A percentile compares a stretch with the other conserved stretches of the same genome.
Evolutionary conservation across 1,140 invertebrate genomes (phyloP).

Genomic region (Gyrodactylus bullatarudis): DNA sequence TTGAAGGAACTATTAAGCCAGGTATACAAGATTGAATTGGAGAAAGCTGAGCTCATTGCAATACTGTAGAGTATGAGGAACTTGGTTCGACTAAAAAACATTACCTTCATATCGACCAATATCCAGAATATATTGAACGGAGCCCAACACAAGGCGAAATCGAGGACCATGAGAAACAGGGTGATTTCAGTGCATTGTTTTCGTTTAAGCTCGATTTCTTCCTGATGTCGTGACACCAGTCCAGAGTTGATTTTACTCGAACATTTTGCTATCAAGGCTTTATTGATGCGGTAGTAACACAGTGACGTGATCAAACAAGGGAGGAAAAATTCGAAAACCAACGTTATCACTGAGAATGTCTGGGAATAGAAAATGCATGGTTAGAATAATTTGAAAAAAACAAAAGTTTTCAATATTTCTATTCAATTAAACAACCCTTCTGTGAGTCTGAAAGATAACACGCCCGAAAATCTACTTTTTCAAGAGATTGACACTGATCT

Average conservation of each 20-base stretch:
- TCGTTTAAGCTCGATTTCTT: slow-evolving; percentile 13
- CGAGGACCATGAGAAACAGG: slow-evolving; percentile 21
- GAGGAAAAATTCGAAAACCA: slow-evolving; percentile 24
- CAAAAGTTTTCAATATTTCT: too few species aligned
- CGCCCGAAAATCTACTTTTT: too few species aligned
- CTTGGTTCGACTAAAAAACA: not conserved
- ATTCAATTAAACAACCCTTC: too few species aligned
- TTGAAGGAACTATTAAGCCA: not conserved
- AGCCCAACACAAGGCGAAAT: slow-evolving; percentile 24
- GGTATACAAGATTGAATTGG: not conserved
- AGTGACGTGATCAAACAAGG: slow-evolving; percentile 21
- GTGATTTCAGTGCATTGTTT: slow-evolving; percentile 20
- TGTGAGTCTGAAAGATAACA: too few species aligned
- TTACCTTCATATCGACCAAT: not conserved
- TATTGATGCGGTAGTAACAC: slow-evolving; percentile 17
- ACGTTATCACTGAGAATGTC: slow-evolving; percentile 18
- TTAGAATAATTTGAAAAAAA: too few species aligned
- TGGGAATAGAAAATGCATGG: too few species aligned
- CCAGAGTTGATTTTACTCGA: slow-evolving; percentile 12
- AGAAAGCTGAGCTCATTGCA: not conserved
- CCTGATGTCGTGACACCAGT: slow-evolving; percentile 12
- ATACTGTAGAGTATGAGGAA: not conserved
- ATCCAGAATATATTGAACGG: slow-evolving; percentile 18
- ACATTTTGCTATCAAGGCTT: slow-evolving; percentile 13
- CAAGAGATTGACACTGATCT: too few species aligned